A percentile compares a stretch with the other conserved stretches of the same genome.
These are phyloP conservation scores for Alethe diademata DNA, from an alignment of 2,113 vertebrate species.

Conservation along the genomic window DNA sequence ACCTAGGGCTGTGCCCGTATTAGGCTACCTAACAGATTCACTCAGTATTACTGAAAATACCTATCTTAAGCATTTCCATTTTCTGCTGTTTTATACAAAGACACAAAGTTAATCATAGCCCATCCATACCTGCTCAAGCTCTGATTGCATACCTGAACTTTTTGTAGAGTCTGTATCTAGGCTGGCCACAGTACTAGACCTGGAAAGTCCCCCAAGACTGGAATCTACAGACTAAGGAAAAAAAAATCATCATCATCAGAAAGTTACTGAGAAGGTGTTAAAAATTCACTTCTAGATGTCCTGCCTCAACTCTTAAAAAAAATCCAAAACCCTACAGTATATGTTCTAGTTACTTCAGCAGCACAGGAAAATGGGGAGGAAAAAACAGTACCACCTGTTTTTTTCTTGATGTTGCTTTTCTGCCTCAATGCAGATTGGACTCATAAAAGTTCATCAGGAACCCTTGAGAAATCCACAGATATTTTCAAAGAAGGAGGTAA, in stretches of 20 bases:
- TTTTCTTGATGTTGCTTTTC: neutral
- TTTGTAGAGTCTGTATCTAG: constrained; percentile 97
- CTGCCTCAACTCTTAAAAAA: neutral
- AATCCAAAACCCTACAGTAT: neutral
- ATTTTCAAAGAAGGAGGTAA: neutral
- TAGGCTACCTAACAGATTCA: neutral
- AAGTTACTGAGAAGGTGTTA: neutral
- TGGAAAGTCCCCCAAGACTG: constrained; percentile 95
- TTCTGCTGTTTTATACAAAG: neutral
- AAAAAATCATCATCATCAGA: neutral
- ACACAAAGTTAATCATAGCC: neutral
- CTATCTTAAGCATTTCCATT: neutral
- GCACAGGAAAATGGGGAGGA: neutral
- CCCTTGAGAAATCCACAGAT: neutral
- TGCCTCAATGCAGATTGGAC: neutral
- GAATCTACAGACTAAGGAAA: constrained; percentile 92
- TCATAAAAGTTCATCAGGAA: neutral
- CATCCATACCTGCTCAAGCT: neutral
- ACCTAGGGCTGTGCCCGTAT: neutral
- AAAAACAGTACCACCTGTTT: neutral
- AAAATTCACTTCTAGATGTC: neutral
- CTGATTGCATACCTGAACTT: constrained; percentile 85
- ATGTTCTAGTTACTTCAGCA: neutral
- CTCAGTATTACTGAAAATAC: neutral
- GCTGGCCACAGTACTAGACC: constrained; percentile 97